Percentiles rank a stretch among this genome's conserved stretches.
phyloP scores from a whole-genome alignment of 2,888 invertebrate genomes.

The Myathropa florea region DNA sequence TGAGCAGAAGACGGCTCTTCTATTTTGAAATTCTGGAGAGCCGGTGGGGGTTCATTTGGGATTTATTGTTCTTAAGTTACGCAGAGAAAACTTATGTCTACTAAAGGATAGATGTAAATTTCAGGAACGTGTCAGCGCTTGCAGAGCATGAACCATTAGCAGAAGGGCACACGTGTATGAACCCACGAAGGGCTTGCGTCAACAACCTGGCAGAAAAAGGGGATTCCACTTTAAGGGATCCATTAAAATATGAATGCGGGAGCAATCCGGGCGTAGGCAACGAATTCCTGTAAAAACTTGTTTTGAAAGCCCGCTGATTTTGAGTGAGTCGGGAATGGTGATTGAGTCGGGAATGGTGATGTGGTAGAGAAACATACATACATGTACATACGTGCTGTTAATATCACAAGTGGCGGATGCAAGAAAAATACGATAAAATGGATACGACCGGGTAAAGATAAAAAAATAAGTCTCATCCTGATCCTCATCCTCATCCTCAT shows the following conservation, averaged over 20 bases:
- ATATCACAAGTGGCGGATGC: too few species aligned
- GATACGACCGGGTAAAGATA: too few species aligned
- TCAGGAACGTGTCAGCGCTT: background rate
- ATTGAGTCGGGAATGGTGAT: too few species aligned
- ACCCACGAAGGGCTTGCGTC: background rate
- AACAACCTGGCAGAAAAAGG: background rate
- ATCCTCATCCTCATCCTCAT: too few species aligned
- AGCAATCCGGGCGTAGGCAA: background rate
- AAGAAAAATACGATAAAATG: too few species aligned
- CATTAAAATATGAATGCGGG: background rate
- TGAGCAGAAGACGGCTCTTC: background rate
- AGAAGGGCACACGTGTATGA: background rate
- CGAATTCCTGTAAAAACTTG: background rate
- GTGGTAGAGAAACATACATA: too few species aligned
- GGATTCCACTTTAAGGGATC: background rate
- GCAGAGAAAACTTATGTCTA: background rate
- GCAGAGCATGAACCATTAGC: background rate
- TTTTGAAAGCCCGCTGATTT: background rate
- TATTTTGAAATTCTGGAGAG: background rate
- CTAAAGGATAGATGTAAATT: background rate
- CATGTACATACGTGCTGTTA: too few species aligned
- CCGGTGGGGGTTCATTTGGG: conserved; percentile 7
- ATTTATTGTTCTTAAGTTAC: conserved; percentile 6
- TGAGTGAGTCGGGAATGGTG: too few species aligned
- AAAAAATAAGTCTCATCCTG: too few species aligned